Evolutionary conservation across 1,140 invertebrate species (phyloP), one percentile per base, ranked within the genome.

Genomic region (Hyles euphorbiae): DNA sequence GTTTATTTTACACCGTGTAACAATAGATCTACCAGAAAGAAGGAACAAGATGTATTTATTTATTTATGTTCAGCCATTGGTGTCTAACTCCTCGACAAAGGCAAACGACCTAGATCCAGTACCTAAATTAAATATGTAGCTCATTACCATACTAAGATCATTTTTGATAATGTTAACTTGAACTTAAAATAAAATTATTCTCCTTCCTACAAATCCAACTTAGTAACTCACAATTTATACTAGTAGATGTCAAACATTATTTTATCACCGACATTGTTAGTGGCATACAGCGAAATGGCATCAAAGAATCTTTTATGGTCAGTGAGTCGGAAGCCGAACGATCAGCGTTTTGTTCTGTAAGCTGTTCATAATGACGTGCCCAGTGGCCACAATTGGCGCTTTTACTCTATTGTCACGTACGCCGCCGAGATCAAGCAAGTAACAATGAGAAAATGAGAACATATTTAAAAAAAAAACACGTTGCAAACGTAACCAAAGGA

Each of bases 361-460:
- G 49, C 57, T 45, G 48, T 50, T 60, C 61, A 44, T 80, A 82
- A 81, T 80, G 76, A 79, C 53, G 76, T 66, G 56, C 53, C 63
- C 71, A 47, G 75, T 66, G 56, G 54, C 63, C 71, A 47, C 65
- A 68, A 87, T 87, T 85, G 82, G 76, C 82, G 65, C 68, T 67
- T 73, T 87, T 84, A 84, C 72, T 33, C 60, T 58, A 54, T 61
- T 62, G 65, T 74, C 84, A 87, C 84, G 84, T 83, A 70, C 74
- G 49, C 43, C 49, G 22, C 48, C 51, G 43, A 70, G 63, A 72
- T 70, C 70, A 72, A 74, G 60, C 44, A 47, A 34, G 6, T 48
- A 12, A 36, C 54, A n/a, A 34, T 34, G 22, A 34, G 32, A 33
- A 40, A 22, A 22, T 22, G 22, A 22, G 2, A 22, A 40, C 8